Conservation (phyloP, 2,113 vertebrate species). For the Platysternon megacephalum region DNA sequence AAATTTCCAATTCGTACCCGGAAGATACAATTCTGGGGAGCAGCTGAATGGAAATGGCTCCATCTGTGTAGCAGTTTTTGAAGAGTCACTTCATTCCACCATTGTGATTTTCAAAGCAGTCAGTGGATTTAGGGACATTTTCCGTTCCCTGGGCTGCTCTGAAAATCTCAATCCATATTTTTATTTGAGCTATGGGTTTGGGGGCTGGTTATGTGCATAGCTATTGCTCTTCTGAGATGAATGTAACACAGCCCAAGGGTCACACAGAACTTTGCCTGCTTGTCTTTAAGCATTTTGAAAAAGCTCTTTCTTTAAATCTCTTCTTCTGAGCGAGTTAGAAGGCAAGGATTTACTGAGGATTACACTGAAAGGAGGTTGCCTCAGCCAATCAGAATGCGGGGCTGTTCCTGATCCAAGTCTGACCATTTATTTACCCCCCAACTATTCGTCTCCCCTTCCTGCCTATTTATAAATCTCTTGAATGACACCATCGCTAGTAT, state of each 20-base stretch:
- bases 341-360: neutral
- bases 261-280: neutral
- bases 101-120: neutral
- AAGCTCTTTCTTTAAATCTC: neutral
- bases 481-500: neutral
- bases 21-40: constrained; percentile 24
- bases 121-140: neutral
- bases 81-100: constrained; percentile 23
- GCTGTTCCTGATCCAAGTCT: neutral
- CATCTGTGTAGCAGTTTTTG: neutral
- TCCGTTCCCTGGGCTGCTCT: neutral
- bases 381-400: neutral
- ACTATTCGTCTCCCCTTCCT: neutral
- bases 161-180: neutral
- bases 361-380: neutral
- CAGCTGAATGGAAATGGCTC: constrained; percentile 31
- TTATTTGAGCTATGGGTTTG: rapidly evolving
- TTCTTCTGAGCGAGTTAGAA: neutral
- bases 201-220: neutral
- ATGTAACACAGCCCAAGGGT: neutral
- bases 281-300: neutral
- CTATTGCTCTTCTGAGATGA: neutral
- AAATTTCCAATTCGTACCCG: constrained; percentile 13
- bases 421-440: neutral
- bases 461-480: neutral